Conservation (phyloP, 2,888 invertebrate species). For the Cataglyphis albicans region DNA sequence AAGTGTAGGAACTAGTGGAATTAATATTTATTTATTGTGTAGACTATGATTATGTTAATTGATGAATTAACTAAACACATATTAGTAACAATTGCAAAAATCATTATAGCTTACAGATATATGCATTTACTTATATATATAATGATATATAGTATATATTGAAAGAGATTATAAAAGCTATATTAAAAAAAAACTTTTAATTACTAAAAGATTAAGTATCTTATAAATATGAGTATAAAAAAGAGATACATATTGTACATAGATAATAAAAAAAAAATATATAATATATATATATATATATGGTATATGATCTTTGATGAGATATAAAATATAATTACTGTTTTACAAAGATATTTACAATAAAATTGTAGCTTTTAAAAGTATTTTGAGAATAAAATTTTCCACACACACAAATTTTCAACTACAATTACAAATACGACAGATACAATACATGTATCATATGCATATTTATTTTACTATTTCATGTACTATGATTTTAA, state of each 20-base stretch:
- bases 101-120: neutral
- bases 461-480: neutral
- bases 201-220: neutral
- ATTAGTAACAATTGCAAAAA: constrained; percentile 27
- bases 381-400: constrained; percentile 2
- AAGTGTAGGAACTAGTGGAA: neutral
- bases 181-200: neutral
- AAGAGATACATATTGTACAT: neutral
- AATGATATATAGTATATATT: neutral
- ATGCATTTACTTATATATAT: neutral
- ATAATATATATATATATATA: neutral
- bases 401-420: neutral
- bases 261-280: neutral
- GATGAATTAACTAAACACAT: constrained; percentile 45
- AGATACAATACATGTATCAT: neutral
- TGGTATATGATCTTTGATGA: neutral
- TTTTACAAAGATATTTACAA: neutral
- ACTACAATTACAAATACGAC: neutral
- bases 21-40: constrained; percentile 45
- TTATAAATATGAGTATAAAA: neutral
- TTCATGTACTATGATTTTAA: neutral
- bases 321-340: neutral
- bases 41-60: constrained; percentile 64
- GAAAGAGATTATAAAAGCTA: constrained; percentile 11
- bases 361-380: neutral